These are phyloP conservation scores for Toxotes jaculatrix DNA, from an alignment of 2,113 vertebrate species.

Conservation along the genomic window DNA sequence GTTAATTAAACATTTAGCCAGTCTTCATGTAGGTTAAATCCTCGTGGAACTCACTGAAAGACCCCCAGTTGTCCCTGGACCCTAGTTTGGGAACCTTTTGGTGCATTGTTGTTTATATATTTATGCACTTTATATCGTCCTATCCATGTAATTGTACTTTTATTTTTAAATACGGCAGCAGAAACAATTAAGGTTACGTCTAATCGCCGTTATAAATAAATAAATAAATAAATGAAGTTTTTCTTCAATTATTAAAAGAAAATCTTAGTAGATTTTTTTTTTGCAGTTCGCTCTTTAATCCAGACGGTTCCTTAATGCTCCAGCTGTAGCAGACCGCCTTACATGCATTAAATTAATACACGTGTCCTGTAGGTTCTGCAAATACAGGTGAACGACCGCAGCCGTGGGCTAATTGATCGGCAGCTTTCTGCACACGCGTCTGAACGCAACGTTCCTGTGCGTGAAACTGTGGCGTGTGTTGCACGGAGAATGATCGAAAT, in stretches of 20 bases:
- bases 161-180: neutral
- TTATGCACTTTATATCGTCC: neutral
- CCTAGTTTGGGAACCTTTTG: neutral
- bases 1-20: neutral
- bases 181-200: neutral
- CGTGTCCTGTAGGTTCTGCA: conserved; percentile 14
- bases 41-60: neutral
- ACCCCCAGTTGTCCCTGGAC: neutral
- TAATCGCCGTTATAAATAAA: neutral
- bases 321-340: neutral
- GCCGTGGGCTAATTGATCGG: conserved; percentile 48
- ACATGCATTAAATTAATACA: conserved; percentile 1
- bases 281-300: neutral
- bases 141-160: neutral
- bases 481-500: conserved; percentile 48
- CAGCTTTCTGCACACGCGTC: conserved; percentile 34
- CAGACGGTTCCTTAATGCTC: neutral
- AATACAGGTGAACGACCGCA: conserved; percentile 7
- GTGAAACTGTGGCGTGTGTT: conserved; percentile 11
- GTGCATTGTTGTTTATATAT: neutral
- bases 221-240: too few species aligned
- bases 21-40: neutral
- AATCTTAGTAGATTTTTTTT: neutral
- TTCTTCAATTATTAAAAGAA: too few species aligned
- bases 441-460: conserved; percentile 40